Evolutionary conservation across 2,113 vertebrate genomes (phyloP).

Genomic region (Ceratotherium simum): DNA sequence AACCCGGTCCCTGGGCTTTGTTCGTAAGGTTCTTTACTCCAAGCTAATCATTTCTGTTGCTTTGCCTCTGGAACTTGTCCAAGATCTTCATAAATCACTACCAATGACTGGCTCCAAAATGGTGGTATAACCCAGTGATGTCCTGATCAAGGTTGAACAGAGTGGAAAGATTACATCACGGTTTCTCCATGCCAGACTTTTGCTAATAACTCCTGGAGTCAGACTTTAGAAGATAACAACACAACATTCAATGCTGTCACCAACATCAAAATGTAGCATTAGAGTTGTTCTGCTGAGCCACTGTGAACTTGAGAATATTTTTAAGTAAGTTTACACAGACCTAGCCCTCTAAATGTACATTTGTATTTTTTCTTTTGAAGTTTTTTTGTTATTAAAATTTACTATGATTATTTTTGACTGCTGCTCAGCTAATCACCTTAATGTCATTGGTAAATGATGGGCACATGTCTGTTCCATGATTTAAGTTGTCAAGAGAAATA

Average conservation of each 20-base stretch:
- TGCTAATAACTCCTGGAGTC: not conserved
- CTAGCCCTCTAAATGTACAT: not conserved
- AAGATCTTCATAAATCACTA: not conserved
- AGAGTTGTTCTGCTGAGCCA: not conserved
- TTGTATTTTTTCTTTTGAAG: not conserved
- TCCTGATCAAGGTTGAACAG: not conserved
- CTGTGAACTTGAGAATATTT: not conserved
- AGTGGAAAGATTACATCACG: not conserved
- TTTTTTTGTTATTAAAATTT: conserved; percentile 22
- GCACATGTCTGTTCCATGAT: not conserved
- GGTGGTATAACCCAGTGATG: conserved; percentile 9
- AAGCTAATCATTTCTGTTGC: not conserved
- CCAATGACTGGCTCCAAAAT: not conserved
- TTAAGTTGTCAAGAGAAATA: conserved; percentile 36
- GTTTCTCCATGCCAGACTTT: not conserved
- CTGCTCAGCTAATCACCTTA: not conserved
- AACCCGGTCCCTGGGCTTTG: not conserved
- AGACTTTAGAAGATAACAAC: conserved; percentile 14
- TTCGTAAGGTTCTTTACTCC: not conserved
- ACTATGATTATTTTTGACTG: not conserved
- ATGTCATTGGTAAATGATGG: not conserved
- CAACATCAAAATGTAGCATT: not conserved
- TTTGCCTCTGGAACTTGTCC: not conserved
- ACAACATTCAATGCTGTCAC: not conserved
- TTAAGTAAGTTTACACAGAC: not conserved